Evolutionary conservation across 2,113 vertebrate species (phyloP).

Genomic region (Rhynchomys soricoides): DNA sequence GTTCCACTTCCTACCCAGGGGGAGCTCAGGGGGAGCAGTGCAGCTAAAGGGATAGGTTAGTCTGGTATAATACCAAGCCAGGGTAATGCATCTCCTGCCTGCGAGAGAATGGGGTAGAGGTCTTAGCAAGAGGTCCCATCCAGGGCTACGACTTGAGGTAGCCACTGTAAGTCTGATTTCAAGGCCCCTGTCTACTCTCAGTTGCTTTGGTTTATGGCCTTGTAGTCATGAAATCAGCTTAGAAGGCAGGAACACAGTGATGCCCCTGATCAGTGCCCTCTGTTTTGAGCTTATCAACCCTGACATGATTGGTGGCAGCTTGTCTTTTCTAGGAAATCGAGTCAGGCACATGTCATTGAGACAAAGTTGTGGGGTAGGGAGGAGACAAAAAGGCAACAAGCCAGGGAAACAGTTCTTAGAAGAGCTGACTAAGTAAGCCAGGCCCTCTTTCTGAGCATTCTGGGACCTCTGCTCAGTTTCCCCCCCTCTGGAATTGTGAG

Average conservation of each 20-base stretch:
- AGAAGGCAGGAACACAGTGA: neutral
- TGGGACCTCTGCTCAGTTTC: neutral
- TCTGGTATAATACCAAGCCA: neutral
- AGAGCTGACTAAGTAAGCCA: neutral
- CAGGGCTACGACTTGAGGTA: neutral
- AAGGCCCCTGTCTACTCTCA: neutral
- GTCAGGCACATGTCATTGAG: neutral
- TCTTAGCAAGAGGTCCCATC: neutral
- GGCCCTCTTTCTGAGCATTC: conserved; percentile 20
- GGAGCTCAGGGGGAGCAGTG: neutral
- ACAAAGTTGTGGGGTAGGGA: neutral
- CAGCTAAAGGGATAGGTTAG: neutral
- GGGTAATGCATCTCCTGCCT: neutral
- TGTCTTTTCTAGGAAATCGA: neutral
- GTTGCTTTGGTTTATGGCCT: neutral
- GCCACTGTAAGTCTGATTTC: neutral
- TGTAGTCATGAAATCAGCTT: neutral
- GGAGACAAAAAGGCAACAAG: neutral
- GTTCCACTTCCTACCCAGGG: conserved; percentile 14
- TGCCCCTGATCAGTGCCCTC: neutral
- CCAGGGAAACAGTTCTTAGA: neutral
- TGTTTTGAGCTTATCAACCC: neutral
- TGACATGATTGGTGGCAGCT: neutral
- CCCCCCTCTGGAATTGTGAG: neutral
- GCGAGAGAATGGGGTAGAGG: neutral